Conservation (phyloP, 2,113 vertebrate species). For the Anolis sagrei region DNA sequence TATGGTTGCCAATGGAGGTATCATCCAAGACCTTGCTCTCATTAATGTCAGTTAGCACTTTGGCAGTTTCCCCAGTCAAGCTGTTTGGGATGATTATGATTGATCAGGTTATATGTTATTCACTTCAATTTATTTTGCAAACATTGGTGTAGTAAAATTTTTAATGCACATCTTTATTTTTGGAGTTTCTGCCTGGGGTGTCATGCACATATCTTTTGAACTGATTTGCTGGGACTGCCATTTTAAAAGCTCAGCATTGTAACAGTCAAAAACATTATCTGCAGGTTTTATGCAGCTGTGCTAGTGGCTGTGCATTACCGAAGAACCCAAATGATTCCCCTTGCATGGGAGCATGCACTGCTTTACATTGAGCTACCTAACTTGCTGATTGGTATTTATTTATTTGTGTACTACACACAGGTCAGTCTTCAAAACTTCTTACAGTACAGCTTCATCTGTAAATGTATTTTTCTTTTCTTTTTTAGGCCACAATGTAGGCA, state of each 20-base stretch:
- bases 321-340: fast-evolving
- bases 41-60: slow-evolving; percentile 16
- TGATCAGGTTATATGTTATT: slow-evolving; percentile 9
- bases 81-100: slow-evolving; percentile 11
- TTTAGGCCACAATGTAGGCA: slow-evolving; percentile 91
- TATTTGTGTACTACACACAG: neutral
- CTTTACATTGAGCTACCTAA: fast-evolving
- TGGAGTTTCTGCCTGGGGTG: slow-evolving; percentile 4
- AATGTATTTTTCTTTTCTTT: slow-evolving; percentile 51
- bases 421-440: neutral
- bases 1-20: slow-evolving; percentile 2
- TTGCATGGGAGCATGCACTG: neutral
- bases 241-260: neutral
- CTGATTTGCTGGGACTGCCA: neutral
- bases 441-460: fast-evolving
- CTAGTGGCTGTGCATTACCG: neutral
- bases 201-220: slow-evolving; percentile 21
- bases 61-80: neutral
- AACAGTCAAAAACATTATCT: neutral
- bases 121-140: slow-evolving; percentile 1
- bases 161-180: slow-evolving; percentile 21
- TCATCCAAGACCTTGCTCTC: neutral
- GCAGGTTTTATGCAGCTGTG: neutral
- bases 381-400: neutral
- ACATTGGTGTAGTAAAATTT: slow-evolving; percentile 1